Evolutionary conservation across 2,113 vertebrate genomes (phyloP), one percentile per base, ranked within the genome.

Genomic region (Elachura formosa): DNA sequence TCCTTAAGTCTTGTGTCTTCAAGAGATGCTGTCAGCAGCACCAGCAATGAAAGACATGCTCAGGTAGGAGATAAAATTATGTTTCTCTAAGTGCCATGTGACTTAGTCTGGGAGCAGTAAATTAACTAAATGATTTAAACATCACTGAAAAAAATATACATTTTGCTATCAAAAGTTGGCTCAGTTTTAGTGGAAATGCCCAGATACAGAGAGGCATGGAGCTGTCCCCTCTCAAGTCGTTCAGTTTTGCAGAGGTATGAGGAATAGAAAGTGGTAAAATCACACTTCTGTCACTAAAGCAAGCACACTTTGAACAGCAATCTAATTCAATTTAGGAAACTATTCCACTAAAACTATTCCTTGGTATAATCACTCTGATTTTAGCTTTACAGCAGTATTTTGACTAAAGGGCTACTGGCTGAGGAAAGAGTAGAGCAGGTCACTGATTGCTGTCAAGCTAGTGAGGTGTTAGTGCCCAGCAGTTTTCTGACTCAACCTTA

Each of bases 271-370:
- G 59, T 90, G 43, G 59, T 83, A 88, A 80, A 90, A 80, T 74
- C 75, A 67, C 64, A 59, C 43, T 77, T 74, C 41, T 86, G 33
- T 38, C 82, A 86, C 29, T 29, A 51, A 90, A 90, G 54, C 51
- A 83, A 89, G 55, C 54, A 62, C 58, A 85, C 72, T 81, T 93
- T 81, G 63, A 96, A 84, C 79, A 81, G 33, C 43, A 80, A 69
- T 90, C 90, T 86, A 92, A 84, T 83, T 77, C 63, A 77, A 88
- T 90, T 88, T 55, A 94, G 67, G 74, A 93, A 86, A 66, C 38
- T 58, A 59, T 84, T 88, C 33, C 8, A 2, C 71, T 76, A 77
- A 92, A 92, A 52, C 51, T 29, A 52, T 52, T 52, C 28, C 28
- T 15, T 84, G 75, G 49, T 80, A 80, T 40, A 61, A 26, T 55